Evolutionary conservation across 2,888 invertebrate genomes (phyloP), one percentile per base, ranked within the genome.

Genomic region (Campoletis raptor): DNA sequence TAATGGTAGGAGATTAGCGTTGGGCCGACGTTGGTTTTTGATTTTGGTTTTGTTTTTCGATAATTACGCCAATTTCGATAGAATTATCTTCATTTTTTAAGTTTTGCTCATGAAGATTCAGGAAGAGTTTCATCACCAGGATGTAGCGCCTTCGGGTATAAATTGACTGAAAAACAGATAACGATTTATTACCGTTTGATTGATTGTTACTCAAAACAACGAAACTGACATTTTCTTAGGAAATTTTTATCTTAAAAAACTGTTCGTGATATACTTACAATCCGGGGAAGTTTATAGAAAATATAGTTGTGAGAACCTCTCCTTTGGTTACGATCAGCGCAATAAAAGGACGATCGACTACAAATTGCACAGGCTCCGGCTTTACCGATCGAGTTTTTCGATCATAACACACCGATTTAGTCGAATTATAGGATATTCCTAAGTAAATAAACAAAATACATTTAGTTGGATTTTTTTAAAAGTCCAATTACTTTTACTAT

Each of bases 291-390:
- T 15, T 15, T 12, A 30, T 15, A 15, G 57, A 61, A 15, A 61
- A 30, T 15, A 61, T 30, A 2, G 12, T 30, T 5, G 57, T 61
- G 12, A 24, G 30, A 30, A 30, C 0, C 15, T 67, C 21, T 10
- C 67, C 67, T 9, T 67, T 10, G 67, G 67, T 67, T 6, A 21
- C 21, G 21, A 67, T 6, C 5, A 67, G n/a, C 6, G 67, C 67
- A 21, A 67, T 5, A 12, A 67, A 67, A 40, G 67, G 67, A 67
- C 40, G 67, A n/a, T 67, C 24, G 9, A 67, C 67, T 10, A 8
- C 42, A 5, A 67, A 67, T 8, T 24, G 10, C 12, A 40, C 12
- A 12, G 15, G 21, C 18, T 15, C 8, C 12, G 12, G n/a, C n/a
- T n/a, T 4, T 0, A 12, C 4, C 5, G 57, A 61, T 30, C 57